Percentiles rank a stretch among this genome's conserved stretches.
Conservation (phyloP, 2,113 vertebrate species). For the Columbina picui region DNA sequence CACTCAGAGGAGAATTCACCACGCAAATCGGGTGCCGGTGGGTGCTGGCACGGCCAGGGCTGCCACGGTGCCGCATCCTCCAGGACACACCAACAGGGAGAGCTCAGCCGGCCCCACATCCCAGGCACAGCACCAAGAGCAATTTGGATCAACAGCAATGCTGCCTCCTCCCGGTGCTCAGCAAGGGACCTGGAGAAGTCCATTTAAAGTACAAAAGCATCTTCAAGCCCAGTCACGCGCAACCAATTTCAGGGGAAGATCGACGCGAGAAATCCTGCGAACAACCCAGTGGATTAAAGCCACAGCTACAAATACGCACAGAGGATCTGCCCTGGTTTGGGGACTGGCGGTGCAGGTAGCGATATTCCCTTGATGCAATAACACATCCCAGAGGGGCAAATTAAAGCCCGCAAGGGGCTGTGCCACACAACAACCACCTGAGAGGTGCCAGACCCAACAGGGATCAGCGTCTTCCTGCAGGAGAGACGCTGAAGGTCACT, state of each 20-base stretch:
- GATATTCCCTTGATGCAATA: not conserved
- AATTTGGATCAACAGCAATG: not conserved
- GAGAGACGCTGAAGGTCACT: not conserved
- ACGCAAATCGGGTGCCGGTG: not conserved
- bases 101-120: not conserved
- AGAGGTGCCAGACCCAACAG: not conserved
- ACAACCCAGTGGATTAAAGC: not conserved
- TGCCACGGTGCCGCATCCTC: not conserved
- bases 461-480: fast-evolving
- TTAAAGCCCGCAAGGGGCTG: not conserved
- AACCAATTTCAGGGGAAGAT: not conserved
- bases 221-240: not conserved
- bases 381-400: not conserved
- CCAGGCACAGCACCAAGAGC: not conserved
- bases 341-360: not conserved
- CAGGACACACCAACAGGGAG: not conserved
- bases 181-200: not conserved
- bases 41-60: not conserved
- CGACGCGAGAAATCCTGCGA: not conserved
- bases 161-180: not conserved
- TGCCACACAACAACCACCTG: not conserved
- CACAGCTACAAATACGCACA: not conserved
- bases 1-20: not conserved
- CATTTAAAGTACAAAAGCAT: not conserved
- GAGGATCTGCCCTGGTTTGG: not conserved